Base-by-base conservation (phyloP, 2,113 vertebrate genomes). In the Nyctereutes procyonoides region DNA sequence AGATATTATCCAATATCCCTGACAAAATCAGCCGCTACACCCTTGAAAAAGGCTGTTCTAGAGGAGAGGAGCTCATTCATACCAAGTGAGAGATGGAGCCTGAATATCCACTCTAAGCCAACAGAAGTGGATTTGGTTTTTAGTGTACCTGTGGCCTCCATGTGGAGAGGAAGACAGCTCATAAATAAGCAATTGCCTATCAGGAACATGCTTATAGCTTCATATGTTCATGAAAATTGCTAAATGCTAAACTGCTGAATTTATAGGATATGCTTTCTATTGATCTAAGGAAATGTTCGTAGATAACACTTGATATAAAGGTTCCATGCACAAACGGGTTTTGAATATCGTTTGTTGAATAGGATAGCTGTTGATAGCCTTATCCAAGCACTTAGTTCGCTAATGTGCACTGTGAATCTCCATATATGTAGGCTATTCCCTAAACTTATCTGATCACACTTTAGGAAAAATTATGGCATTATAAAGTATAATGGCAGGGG, bases 111-210 rank as follows among this genome's bases (percentile, higher is more conserved):
- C 12, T n/a, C 35, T 83, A 28, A 55, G 3, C 22, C 24, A 20
- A 30, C 20, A 51, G 10, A 19, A 79, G 16, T 5, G 20, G 24
- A 1, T 10, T 38, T 9, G 26, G 35, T 38, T 88, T 81, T 74
- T 2, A 13, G 14, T 3, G 0, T 28, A 0, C n/a, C n/a, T 73
- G 16, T 3, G 53, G 3, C 10, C 7, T n/a, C 53, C 30, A 0
- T 28, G 17, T 77, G 17, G 30, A 81, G 5, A 5, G 10, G 5
- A 86, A 90, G 16, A 48, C 1, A 53, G 28, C 32, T 82, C 38
- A 77, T 56, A 58, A 74, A 51, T 62, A 69, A 74, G 9, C 63
- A 83, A 19, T 2, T 32, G 3, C 12, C 2, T 79, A 35, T 58
- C 51, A 60, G 14, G 16, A n/a, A 28, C 30, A 55, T 16, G 10